Evolutionary conservation across 2,888 invertebrate genomes (phyloP), one percentile per base, ranked within the genome.

Genomic region (Cantharis flavilabris): DNA sequence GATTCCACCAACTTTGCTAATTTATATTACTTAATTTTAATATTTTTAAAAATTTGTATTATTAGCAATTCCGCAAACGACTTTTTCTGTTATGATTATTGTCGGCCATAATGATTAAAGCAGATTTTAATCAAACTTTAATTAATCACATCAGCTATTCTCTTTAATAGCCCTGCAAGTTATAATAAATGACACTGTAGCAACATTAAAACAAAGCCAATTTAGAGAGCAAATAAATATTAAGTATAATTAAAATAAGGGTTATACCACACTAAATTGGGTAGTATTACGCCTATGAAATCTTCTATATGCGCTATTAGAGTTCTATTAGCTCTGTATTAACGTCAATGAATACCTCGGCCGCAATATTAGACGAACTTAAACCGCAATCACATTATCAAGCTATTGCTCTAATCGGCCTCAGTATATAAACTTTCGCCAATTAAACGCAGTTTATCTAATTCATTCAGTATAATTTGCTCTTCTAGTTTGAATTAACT

Each of bases 321-420:
- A 78, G 78, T 80, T 78, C 79, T 79, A 79, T 81, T 82, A 82
- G 79, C 71, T 75, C 75, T 78, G 77, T 76, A 79, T 80, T 79
- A 78, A 79, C 76, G 72, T 77, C 76, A 76, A 81, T 79, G 80
- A 81, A 81, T 80, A 79, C 76, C 76, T 75, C 75, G 80, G 80
- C 77, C 76, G 76, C 78, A 70, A 81, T 79, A 80, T 80, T 80
- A 78, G 79, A 76, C 79, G 74, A 78, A 80, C 70, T 78, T 80
- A 81, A 79, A 80, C 86, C 85, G 82, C 85, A 86, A 85, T 86
- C 85, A 84, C 85, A 85, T 86, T 85, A 86, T 84, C 84, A 84
- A 85, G 83, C 84, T 83, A 85, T 85, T 83, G 82, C 82, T 81
- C 81, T 85, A 85, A 86, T 85, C 84, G 84, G 76, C 78, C 78